Base-by-base conservation (phyloP, 2,888 invertebrate species). In the Caenorhabditis zanzibari region DNA sequence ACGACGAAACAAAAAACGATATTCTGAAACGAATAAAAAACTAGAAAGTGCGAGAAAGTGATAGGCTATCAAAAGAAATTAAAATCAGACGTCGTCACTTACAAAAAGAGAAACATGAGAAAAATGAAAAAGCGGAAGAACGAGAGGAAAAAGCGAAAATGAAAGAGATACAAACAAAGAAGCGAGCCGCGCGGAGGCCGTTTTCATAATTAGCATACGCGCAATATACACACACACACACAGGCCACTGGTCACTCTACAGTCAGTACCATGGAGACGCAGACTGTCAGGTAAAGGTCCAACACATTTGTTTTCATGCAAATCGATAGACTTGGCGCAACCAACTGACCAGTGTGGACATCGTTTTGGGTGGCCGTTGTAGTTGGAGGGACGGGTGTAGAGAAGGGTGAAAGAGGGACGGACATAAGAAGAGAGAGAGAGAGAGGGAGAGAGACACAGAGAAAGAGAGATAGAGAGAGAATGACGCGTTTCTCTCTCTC, bases 341-440 rank as follows among this genome's bases (percentile, higher is more conserved):
- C 79, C 63, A 63, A 79, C 44, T 79, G 79, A 79, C 79, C 79
- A 79, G 71, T 79, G 75, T 76, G 79, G 79, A 79, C 79, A 79
- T 79, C 79, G 64, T 79, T 79, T 79, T 79, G 79, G 79, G 79
- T 79, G 79, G 79, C 71, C 79, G 71, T 79, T 63, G 79, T 79
- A 79, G 79, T 72, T 72, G 79, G 75, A 49, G 49, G 52, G 16
- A 44, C 44, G 44, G 44, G n/a, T 16, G 14, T 44, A 14, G 14
- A 16, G n/a, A 19, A 41, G 44, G 47, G 32, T 4, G n/a, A 41
- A 19, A 35, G 69, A 35, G 26, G 24, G 32, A 56, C 41, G 26
- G 44, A 38, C 10, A 41, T 22, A 35, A 49, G 35, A 52, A 38
- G 52, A 38, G 52, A 28, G 32, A 38, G 26, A 56, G 47, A 32